phyloP scores from a whole-genome alignment of 92 coral and sea anemone species.

The Palythoa grandiflora region DNA sequence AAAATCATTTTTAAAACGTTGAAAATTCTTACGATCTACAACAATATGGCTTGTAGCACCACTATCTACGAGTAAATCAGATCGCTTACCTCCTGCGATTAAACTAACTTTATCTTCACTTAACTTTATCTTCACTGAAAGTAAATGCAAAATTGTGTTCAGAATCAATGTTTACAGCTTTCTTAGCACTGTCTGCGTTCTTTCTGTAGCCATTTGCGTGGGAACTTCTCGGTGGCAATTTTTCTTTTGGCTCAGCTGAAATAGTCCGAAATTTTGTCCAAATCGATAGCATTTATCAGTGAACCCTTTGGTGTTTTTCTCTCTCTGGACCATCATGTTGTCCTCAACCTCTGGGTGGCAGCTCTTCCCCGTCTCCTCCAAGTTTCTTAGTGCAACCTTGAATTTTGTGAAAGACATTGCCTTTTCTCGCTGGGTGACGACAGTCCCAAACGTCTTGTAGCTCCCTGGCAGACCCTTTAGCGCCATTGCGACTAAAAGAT shows the following conservation, averaged over 20 bases:
- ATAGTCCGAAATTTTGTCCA: no score
- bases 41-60: conserved; percentile 54
- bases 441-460: no score
- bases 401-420: no score
- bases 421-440: no score
- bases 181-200: conserved; percentile 27
- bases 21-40: conserved; percentile 34
- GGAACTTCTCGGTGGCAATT: no score
- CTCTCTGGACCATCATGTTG: conserved; percentile 37
- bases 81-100: background rate
- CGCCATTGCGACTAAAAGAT: background rate
- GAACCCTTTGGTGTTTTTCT: no score
- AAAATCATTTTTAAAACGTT: conserved; percentile 48
- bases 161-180: conserved; percentile 1
- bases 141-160: conserved; percentile 45
- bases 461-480: no score
- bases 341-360: background rate
- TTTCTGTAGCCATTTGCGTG: conserved; percentile 11
- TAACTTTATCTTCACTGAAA: no score
- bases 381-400: conserved; percentile 10
- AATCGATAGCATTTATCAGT: no score
- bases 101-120: conserved; percentile 2
- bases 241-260: no score
- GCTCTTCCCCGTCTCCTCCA: background rate
- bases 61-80: background rate